Evolutionary conservation across 1,140 invertebrate species (phyloP).

Genomic region (Formica exsecta): DNA sequence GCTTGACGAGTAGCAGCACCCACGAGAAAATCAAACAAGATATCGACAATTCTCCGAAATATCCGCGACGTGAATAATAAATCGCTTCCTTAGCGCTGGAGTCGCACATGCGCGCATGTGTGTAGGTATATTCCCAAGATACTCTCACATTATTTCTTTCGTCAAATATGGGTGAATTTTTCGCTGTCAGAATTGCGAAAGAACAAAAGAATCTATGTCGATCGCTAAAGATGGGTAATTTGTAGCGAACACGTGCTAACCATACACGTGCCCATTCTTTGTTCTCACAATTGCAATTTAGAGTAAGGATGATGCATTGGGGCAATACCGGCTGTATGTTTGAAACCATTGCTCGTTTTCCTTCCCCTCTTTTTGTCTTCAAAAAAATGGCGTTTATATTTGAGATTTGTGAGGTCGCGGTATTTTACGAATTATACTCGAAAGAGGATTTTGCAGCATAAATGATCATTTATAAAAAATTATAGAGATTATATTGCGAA

Average conservation of each 20-base stretch:
- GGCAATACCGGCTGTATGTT: background rate
- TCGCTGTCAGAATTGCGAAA: background rate
- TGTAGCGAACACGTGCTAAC: background rate
- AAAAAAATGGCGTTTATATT: too few species aligned
- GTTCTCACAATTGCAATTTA: background rate
- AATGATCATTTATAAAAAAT: background rate
- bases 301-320: background rate
- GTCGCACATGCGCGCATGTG: too few species aligned
- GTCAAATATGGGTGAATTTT: slow-evolving; percentile 20
- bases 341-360: background rate
- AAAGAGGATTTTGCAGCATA: background rate
- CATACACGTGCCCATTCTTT: background rate
- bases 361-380: too few species aligned
- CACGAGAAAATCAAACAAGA: background rate
- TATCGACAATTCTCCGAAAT: slow-evolving; percentile 2
- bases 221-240: background rate
- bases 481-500: background rate
- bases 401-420: background rate
- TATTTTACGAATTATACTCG: background rate
- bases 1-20: background rate
- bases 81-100: background rate
- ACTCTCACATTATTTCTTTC: background rate
- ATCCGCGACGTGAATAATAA: slow-evolving; percentile 1
- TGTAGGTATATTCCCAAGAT: background rate
- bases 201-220: background rate